Evolutionary conservation across 2,113 vertebrate genomes (phyloP), one percentile per base, ranked within the genome.

Genomic region (Lasiurus borealis): DNA sequence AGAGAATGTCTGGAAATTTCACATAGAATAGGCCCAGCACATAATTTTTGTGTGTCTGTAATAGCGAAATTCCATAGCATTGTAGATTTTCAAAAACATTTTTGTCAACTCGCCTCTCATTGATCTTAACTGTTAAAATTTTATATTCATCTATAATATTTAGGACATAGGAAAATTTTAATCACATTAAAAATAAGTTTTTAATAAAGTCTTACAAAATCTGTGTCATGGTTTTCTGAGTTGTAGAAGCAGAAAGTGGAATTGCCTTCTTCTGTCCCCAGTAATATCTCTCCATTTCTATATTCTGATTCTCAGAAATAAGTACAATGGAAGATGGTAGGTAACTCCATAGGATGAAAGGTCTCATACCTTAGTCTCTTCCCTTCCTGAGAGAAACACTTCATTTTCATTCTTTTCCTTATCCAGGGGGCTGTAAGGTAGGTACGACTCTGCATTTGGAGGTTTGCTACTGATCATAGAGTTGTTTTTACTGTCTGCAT

Each of bases 381-480:
- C 16, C 16, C 18, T 59, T 27, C 34, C 82, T 46, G 19, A 71
- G 75, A 77, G 54, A 48, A 88, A 36, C 10, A 25, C 71, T 94
- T 83, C 15, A n/a, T 96, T 90, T 95, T 80, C 57, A n/a, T 94
- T 87, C 50, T 77, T 90, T 15, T 50, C 66, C 21, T 48, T 40
- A 31, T 13, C 27, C 23, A 50, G 6, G n/a, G 71, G 8, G 0
- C 36, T 71, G 0, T 59, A 46, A 46, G 19, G 4, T 75, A 34
- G 54, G 9, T 68, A 85, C 66, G 19, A 66, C 2, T 52, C 16
- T 29, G 25, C 46, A 36, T 69, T 57, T 68, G 27, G 13, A 85
- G 13, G 18, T 84, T 91, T 92, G 59, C 71, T 95, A 62, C 19
- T 15, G 31, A 9, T 57, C 62, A 62, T 69, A 25, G 46, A 54